A percentile compares a stretch with the other conserved stretches of the same genome.
Evolutionary conservation across 1,140 invertebrate genomes (phyloP).

Genomic region (Cyphomyrmex costatus): DNA sequence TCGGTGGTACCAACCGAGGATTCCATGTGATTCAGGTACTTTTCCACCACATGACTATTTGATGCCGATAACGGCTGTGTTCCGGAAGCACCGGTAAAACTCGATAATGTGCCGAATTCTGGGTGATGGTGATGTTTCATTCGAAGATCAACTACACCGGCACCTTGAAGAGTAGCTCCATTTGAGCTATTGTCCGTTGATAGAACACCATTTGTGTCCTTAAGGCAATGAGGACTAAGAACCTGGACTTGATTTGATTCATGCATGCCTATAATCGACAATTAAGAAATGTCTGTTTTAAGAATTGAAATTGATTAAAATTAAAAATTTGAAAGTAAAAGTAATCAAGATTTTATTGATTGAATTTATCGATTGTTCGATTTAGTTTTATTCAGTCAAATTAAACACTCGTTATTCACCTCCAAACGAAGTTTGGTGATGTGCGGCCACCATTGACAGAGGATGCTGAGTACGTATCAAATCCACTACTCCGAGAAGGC

Average conservation of each 20-base stretch:
- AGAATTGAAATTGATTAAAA: not conserved
- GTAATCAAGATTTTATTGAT: not conserved
- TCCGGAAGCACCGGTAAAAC: conserved; percentile 79
- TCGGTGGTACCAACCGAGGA: conserved; percentile 72
- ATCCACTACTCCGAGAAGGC: conserved; percentile 83
- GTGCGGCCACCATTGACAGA: conserved; percentile 74
- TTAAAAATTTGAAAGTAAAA: not conserved
- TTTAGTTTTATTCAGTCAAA: not conserved
- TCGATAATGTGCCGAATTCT: conserved; percentile 79
- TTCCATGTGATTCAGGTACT: conserved; percentile 88
- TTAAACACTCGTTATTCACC: conserved; percentile 27
- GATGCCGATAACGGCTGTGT: conserved; percentile 87
- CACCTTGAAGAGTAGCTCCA: conserved; percentile 75
- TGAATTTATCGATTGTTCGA: not conserved
- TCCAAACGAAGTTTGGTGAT: conserved; percentile 78
- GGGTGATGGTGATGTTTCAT: conserved; percentile 86
- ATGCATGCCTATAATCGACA: conserved; percentile 73
- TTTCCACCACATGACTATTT: conserved; percentile 88
- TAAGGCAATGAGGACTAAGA: conserved; percentile 84
- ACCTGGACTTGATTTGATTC: conserved; percentile 83
- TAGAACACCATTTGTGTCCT: conserved; percentile 85
- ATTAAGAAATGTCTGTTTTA: not conserved
- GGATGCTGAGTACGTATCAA: conserved; percentile 83
- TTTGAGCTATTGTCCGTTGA: conserved; percentile 79
- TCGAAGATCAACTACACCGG: conserved; percentile 84